phyloP scores from a whole-genome alignment of 2,888 invertebrate genomes.

The Oasisia sp. region DNA sequence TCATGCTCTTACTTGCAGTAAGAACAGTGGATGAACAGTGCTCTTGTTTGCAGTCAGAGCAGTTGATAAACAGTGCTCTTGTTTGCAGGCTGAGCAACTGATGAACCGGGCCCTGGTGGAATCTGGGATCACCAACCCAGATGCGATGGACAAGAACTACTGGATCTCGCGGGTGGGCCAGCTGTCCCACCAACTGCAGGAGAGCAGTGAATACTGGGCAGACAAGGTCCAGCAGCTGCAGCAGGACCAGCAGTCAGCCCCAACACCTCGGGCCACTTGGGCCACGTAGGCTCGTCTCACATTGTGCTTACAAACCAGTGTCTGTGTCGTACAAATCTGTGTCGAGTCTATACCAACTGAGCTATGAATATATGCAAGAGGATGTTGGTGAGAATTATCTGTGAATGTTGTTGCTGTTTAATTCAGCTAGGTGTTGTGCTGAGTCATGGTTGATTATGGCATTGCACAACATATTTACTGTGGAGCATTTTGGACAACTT shows the following conservation, averaged over 20 bases:
- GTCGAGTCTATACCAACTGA: background rate
- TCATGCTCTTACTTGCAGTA: background rate
- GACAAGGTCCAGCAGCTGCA: constrained; percentile 57
- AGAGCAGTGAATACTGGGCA: constrained; percentile 64
- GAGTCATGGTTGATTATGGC: background rate
- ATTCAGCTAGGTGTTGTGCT: background rate
- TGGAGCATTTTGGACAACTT: background rate
- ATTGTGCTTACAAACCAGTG: background rate
- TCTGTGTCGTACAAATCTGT: background rate
- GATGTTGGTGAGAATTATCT: background rate
- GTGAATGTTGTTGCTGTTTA: background rate
- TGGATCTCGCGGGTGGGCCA: constrained; percentile 64
- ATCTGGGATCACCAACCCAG: constrained; percentile 51
- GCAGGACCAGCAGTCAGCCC: constrained; percentile 37
- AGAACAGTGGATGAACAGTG: background rate
- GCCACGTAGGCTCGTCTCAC: background rate
- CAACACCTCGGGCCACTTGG: background rate
- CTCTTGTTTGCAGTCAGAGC: background rate
- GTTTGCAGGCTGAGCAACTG: background rate
- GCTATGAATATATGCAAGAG: background rate
- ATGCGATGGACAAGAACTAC: constrained; percentile 60
- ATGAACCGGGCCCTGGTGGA: constrained; percentile 30
- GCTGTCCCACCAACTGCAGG: constrained; percentile 62
- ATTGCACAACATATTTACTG: background rate
- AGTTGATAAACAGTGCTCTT: background rate